Evolutionary conservation across 2,797 vertebrate genomes (phyloP), one percentile per base, ranked within the genome.

Genomic region (Sebastes paucispinis): DNA sequence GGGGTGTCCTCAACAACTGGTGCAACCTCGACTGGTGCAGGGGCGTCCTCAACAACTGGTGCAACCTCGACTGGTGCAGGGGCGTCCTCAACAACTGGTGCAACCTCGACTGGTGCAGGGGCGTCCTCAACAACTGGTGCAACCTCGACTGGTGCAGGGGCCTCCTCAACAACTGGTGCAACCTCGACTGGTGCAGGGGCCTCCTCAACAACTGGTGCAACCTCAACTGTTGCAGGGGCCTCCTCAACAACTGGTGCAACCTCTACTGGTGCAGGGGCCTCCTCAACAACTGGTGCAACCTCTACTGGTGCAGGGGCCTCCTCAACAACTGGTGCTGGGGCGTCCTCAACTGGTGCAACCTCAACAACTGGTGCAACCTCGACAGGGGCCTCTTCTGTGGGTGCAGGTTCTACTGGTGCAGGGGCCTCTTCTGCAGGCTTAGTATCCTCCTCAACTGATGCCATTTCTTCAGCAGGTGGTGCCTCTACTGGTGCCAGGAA

Each of bases 131-230:
- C 68, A 10, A 14, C 78, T 57, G 64, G 12, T 3, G 4, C 29
- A 12, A 18, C 66, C 14, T 89, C 83, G 0, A 47, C 78, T 57
- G 64, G 47, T 16, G 4, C 29, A 5, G 62, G 36, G 1, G 12
- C 57, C 0, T 84, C 89, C 2, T 82, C 79, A 22, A 47, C 69
- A 18, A 43, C 84, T 16, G 75, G 20, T 4, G 34, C 36, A 20
- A 52, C 64, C 1, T 70, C 84, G 0, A 70, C 71, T 20, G 54
- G 27, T 18, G 25, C 50, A 0, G 25, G 22, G 6, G 68, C 13
- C 0, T 87, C 36, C 11, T 58, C 34, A 34, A 34, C 75, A 1
- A 29, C 58, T 62, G 69, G 34, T 5, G 54, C 59, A 4, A 20
- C 43, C 2, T 70, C 88, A 0, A 32, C 20, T 32, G 55, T 36